phyloP scores from a whole-genome alignment of 1,140 invertebrate genomes.

The Trichomalopsis sarcophagae region DNA sequence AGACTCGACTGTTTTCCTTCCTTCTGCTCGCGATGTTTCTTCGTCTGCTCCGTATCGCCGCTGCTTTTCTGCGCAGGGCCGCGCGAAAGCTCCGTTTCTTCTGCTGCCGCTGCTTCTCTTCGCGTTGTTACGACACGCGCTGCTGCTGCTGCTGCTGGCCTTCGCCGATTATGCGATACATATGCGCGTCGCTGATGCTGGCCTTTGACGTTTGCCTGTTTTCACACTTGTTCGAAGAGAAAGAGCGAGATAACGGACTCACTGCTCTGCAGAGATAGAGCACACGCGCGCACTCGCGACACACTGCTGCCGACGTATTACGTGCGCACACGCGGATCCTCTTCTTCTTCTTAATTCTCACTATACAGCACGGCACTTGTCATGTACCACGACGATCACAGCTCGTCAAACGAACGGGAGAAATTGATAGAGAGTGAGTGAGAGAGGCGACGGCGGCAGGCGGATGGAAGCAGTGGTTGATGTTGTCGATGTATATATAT shows the following conservation, averaged over 20 bases:
- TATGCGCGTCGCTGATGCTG: neutral
- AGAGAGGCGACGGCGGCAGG: slow-evolving; percentile 24
- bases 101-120: neutral
- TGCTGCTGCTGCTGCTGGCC: slow-evolving; percentile 10
- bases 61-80: neutral
- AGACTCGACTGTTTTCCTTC: slow-evolving; percentile 6
- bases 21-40: neutral
- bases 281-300: neutral
- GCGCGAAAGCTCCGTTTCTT: neutral
- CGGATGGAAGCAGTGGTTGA: neutral
- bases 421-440: slow-evolving; percentile 55
- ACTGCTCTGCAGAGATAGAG: neutral
- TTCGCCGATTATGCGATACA: neutral
- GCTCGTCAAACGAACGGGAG: too few relatives aligned
- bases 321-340: slow-evolving; percentile 1
- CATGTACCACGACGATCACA: neutral
- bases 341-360: neutral
- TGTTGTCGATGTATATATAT: neutral
- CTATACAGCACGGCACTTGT: neutral
- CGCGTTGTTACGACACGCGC: neutral
- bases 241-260: slow-evolving; percentile 43
- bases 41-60: slow-evolving; percentile 7
- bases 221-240: slow-evolving; percentile 5
- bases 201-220: slow-evolving; percentile 34
- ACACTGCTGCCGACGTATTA: neutral